phyloP scores from a whole-genome alignment of 2,113 vertebrate species.

The Helogale parvula region DNA sequence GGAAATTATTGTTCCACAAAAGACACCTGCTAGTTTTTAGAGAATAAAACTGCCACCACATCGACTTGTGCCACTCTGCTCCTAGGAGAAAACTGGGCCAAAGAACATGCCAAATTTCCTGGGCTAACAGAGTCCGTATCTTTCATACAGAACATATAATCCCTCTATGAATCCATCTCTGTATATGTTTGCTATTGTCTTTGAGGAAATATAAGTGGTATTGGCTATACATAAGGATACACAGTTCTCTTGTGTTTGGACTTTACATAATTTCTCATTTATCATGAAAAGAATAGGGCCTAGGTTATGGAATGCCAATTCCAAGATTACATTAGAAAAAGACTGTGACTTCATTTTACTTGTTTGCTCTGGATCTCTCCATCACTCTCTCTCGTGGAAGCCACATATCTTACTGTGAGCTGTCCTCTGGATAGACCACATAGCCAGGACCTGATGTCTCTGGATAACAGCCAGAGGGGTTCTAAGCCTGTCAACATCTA shows the following conservation, averaged over 20 bases:
- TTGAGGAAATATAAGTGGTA: background rate
- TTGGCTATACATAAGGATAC: background rate
- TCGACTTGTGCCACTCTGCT: background rate
- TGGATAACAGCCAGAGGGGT: background rate
- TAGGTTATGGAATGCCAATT: background rate
- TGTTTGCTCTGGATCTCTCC: background rate
- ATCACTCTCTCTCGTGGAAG: background rate
- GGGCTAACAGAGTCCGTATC: too few relatives aligned
- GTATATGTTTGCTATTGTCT: background rate
- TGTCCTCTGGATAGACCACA: background rate
- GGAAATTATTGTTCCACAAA: background rate
- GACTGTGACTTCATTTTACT: background rate
- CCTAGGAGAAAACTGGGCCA: background rate
- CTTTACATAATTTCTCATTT: background rate
- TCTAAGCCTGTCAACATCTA: background rate
- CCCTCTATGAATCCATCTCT: background rate
- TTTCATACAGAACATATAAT: background rate
- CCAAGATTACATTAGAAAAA: background rate
- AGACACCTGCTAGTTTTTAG: background rate
- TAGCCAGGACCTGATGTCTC: background rate
- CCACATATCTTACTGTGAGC: background rate
- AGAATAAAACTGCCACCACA: background rate
- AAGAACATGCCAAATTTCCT: background rate
- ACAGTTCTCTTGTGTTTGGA: background rate
- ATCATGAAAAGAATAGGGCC: background rate